Evolutionary conservation across 2,113 vertebrate genomes (phyloP).

Genomic region (Platichthys flesus): DNA sequence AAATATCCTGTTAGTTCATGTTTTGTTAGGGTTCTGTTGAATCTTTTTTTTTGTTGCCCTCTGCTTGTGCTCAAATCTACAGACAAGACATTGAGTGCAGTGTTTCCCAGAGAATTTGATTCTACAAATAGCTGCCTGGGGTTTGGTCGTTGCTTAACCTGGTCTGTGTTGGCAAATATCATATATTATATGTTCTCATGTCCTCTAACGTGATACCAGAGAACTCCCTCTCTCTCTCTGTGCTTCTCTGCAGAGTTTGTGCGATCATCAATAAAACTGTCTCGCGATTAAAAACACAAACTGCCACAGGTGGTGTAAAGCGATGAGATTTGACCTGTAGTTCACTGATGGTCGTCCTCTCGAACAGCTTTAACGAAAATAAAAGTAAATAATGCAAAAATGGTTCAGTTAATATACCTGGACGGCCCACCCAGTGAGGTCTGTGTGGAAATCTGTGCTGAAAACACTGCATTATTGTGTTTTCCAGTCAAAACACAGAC

Average conservation of each 20-base stretch:
- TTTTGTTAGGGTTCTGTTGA: no score
- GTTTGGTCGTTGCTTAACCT: no score
- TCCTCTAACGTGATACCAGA: neutral
- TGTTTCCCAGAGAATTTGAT: no score
- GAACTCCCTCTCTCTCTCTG: no score
- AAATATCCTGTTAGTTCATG: constrained; percentile 5
- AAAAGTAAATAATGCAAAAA: neutral
- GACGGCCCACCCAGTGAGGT: neutral
- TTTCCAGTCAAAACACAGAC: constrained; percentile 14
- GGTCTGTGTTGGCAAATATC: neutral
- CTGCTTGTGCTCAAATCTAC: no score
- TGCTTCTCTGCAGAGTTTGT: neutral
- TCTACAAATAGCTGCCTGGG: no score
- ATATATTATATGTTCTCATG: no score
- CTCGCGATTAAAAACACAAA: neutral
- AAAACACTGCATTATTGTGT: neutral
- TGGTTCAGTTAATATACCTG: neutral
- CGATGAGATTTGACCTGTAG: neutral
- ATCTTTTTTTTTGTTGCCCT: no score
- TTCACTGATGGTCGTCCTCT: neutral
- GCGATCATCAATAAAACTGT: neutral
- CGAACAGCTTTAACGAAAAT: neutral
- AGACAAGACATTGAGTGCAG: no score
- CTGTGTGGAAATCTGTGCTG: neutral
- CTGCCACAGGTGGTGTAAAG: neutral